Evolutionary conservation across 1,140 invertebrate species (phyloP).

Genomic region (Ostrea edulis): DNA sequence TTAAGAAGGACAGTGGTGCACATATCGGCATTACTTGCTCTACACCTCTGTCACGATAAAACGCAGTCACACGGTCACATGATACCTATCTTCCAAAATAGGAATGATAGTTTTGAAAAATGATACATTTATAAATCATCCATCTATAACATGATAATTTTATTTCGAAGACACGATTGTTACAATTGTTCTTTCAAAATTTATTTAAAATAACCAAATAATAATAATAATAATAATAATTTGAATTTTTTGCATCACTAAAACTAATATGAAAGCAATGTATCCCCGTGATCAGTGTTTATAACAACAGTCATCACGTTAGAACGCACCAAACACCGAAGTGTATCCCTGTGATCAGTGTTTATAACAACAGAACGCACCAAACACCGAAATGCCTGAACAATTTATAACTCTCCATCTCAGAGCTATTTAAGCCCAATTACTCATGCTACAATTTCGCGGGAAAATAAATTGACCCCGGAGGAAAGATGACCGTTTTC

Average conservation of each 20-base stretch:
- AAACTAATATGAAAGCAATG: no score
- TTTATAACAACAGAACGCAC: constrained; percentile 10
- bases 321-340: constrained; percentile 4
- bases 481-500: neutral
- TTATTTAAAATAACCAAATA: no score
- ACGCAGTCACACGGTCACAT: neutral
- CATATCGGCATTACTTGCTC: neutral
- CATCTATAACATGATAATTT: neutral
- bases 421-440: neutral
- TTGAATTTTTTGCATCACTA: no score
- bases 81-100: neutral
- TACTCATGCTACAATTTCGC: constrained; percentile 31
- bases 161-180: neutral
- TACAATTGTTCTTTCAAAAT: no score
- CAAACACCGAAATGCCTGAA: neutral
- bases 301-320: no score
- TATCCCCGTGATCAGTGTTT: neutral
- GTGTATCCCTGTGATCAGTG: neutral
- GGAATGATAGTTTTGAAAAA: neutral
- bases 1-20: constrained; percentile 19
- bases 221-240: no score
- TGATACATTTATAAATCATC: neutral
- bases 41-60: constrained; percentile 25
- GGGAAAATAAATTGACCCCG: constrained; percentile 28
- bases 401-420: constrained; percentile 30